Base-by-base conservation (phyloP, 2,113 vertebrate genomes). In the Mirza zaza region DNA sequence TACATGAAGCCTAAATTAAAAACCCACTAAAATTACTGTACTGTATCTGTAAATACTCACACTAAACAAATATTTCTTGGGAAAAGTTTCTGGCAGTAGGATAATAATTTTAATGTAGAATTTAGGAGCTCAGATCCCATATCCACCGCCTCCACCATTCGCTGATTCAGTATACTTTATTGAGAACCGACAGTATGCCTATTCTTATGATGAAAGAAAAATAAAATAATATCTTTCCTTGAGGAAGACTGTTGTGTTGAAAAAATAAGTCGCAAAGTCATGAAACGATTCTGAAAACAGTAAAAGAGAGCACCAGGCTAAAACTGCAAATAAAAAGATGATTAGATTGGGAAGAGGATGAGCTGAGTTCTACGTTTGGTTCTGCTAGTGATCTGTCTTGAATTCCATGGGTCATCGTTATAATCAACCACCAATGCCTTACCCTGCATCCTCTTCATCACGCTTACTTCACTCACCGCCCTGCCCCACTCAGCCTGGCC, bases 1-100 rank as follows among this genome's bases (percentile, higher is more conserved):
- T 94, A 91, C 95, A 95, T 85, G 79, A 96, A 97, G 73, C 82
- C 87, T 61, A 96, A 97, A 97, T 98, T 97, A 97, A 98, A 97
- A 97, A 96, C 71, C 90, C 95, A 94, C 93, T 95, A 96, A 97
- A 97, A 97, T 97, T 97, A 96, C 97, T 95, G 55, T 93, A 95
- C 91, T 96, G 83, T 94, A 94, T 97, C 97, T 97, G 94, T 97
- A 97, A 95, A 97, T 97, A 97, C 65, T 84, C 79, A 95, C 79
- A 85, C 95, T 95, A 90, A 97, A 97, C 91, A 96, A 96, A 96
- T 92, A 98, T 95, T 97, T 95, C 85, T 93, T 79, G 48, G 59
- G 87, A 90, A 87, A 95, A 97, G 59, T 97, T 95, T 87, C 70
- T 93, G 57, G 42, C 39, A 90, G 48, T 79, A 71, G 61, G 55